A percentile compares a stretch with the other conserved stretches of the same genome.
phyloP scores from a whole-genome alignment of 2,888 invertebrate genomes.

The Leptinotarsa juncta region DNA sequence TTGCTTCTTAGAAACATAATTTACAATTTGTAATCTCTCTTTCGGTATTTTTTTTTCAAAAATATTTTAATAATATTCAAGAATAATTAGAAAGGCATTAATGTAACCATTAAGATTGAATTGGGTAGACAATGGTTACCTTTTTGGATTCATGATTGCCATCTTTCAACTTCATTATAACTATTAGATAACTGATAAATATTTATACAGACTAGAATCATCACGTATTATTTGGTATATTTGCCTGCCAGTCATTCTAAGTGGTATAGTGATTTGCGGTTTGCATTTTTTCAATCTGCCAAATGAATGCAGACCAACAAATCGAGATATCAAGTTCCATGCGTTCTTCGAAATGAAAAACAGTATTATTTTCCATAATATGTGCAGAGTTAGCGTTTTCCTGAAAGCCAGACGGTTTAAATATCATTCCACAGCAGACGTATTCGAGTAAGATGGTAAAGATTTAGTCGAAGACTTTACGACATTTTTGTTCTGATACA shows the following conservation, averaged over 20 bases:
- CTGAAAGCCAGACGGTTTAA: conserved; percentile 2
- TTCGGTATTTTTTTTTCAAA: too few relatives aligned
- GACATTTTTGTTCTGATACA: not conserved
- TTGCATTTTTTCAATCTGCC: not conserved
- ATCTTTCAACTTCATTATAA: too few relatives aligned
- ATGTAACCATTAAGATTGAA: too few relatives aligned
- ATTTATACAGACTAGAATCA: too few relatives aligned
- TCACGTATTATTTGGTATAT: too few relatives aligned
- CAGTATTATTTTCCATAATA: not conserved
- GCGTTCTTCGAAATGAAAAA: not conserved
- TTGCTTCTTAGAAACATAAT: too few relatives aligned
- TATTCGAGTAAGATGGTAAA: not conserved
- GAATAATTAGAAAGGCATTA: too few relatives aligned
- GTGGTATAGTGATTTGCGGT: not conserved
- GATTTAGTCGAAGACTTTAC: not conserved
- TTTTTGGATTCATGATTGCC: too few relatives aligned
- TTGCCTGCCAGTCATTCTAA: not conserved
- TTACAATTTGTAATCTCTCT: too few relatives aligned
- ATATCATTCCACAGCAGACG: not conserved
- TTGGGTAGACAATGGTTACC: too few relatives aligned
- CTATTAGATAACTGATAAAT: too few relatives aligned
- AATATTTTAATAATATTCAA: too few relatives aligned
- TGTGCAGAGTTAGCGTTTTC: not conserved
- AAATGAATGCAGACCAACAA: not conserved
- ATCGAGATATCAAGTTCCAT: not conserved